Evolutionary conservation across 1,140 invertebrate species (phyloP).

Genomic region (Acyrthosiphon pisum): DNA sequence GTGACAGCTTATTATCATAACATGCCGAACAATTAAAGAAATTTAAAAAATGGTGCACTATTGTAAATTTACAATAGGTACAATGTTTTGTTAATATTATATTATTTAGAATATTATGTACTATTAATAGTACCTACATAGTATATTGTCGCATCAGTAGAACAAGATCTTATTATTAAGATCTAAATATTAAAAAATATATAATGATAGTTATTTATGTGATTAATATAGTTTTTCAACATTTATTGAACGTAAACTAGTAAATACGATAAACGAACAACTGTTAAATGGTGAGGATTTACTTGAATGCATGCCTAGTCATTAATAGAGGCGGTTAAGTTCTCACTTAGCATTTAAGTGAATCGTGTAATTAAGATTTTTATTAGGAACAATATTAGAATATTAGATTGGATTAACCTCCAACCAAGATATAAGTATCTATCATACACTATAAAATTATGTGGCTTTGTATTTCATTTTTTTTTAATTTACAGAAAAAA

Average conservation of each 20-base stretch:
- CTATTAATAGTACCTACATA: background rate
- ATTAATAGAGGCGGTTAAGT: background rate
- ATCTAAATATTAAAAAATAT: too few relatives aligned
- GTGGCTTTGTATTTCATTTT: background rate
- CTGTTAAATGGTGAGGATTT: background rate
- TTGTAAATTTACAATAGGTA: background rate
- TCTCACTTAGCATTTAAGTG: background rate
- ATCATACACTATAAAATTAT: background rate
- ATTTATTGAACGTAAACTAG: background rate
- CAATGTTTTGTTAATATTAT: too few relatives aligned
- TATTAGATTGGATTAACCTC: background rate
- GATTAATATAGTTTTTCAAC: background rate
- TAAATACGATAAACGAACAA: background rate
- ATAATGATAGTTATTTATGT: background rate
- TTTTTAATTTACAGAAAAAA: background rate
- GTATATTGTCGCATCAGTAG: background rate
- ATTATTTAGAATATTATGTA: too few relatives aligned
- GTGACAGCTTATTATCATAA: background rate
- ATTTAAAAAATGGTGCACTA: background rate
- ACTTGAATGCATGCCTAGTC: background rate
- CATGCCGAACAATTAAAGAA: background rate
- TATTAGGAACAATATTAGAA: background rate
- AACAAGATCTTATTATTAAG: too few relatives aligned
- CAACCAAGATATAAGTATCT: background rate
- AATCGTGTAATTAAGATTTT: background rate